Percentiles rank a stretch among this genome's conserved stretches.
Evolutionary conservation across 2,888 invertebrate genomes (phyloP).

Genomic region (Tricholauxania praeusta): DNA sequence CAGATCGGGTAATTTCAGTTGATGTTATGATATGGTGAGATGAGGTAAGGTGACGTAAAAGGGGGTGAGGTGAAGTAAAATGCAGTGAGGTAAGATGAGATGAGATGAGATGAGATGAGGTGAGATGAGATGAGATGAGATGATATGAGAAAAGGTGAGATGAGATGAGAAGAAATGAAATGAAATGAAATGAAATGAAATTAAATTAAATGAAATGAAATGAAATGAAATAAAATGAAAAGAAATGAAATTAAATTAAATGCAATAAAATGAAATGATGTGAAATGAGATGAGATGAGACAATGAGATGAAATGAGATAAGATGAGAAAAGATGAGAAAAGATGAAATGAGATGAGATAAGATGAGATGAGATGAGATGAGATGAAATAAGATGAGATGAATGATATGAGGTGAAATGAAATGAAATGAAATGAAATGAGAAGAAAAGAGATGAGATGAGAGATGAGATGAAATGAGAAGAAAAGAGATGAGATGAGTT

Average conservation of each 20-base stretch:
- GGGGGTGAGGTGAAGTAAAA: slow-evolving; percentile 14
- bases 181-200: slow-evolving; percentile 7
- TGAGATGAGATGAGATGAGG: slow-evolving; percentile 2
- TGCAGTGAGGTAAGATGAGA: slow-evolving; percentile 1
- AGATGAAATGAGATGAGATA: not conserved
- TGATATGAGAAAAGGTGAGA: not conserved
- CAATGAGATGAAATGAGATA: slow-evolving; percentile 9
- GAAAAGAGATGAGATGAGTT: no score
- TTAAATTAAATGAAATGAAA: slow-evolving; percentile 10
- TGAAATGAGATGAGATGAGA: slow-evolving; percentile 20
- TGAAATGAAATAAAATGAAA: not conserved
- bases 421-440: slow-evolving; percentile 26
- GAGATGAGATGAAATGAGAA: slow-evolving; percentile 13
- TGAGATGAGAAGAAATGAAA: slow-evolving; percentile 14
- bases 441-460: slow-evolving; percentile 25
- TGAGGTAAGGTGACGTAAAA: slow-evolving; percentile 5
- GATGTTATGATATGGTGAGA: not conserved
- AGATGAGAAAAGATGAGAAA: not conserved
- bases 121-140: slow-evolving; percentile 13
- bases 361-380: slow-evolving; percentile 5
- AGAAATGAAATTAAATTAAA: no score
- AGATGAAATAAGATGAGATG: slow-evolving; percentile 5
- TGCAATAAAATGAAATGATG: not conserved
- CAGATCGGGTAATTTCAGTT: no score
- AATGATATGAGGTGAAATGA: slow-evolving; percentile 24